phyloP scores from a whole-genome alignment of 2,113 vertebrate species.

The Scomber scombrus region DNA sequence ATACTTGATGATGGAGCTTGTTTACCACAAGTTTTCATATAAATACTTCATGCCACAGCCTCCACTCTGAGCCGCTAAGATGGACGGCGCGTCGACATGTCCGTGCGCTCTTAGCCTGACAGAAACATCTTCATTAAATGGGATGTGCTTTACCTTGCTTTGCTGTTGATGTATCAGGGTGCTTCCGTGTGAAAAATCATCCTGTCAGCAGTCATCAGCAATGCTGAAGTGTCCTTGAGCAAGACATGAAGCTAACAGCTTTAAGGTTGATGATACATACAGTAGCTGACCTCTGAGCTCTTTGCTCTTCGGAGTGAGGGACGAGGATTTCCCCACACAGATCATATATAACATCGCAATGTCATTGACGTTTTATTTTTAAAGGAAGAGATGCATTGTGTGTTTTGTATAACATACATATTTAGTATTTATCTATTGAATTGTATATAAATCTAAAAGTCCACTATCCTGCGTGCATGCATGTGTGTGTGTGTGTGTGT shows the following conservation, averaged over 20 bases:
- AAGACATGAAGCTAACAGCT: background rate
- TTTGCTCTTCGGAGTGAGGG: background rate
- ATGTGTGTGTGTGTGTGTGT: no score
- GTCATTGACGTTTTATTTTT: background rate
- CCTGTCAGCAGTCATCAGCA: background rate
- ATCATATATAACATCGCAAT: background rate
- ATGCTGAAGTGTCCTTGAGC: background rate
- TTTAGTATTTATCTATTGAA: background rate
- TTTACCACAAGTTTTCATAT: background rate
- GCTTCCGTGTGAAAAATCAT: background rate
- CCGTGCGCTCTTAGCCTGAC: background rate
- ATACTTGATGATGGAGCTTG: background rate
- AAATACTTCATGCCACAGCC: background rate
- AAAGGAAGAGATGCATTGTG: background rate
- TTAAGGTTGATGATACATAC: slow-evolving; percentile 6
- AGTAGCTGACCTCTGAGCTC: slow-evolving; percentile 22
- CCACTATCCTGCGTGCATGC: background rate
- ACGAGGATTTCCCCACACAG: background rate
- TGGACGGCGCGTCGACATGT: background rate
- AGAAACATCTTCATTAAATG: background rate
- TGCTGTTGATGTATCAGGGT: background rate
- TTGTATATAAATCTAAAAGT: background rate
- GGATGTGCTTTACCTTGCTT: background rate
- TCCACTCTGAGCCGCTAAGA: background rate
- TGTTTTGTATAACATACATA: background rate